These are phyloP conservation scores for Takifugu rubripes DNA, from an alignment of 2,797 vertebrate genomes.

Conservation along the genomic window DNA sequence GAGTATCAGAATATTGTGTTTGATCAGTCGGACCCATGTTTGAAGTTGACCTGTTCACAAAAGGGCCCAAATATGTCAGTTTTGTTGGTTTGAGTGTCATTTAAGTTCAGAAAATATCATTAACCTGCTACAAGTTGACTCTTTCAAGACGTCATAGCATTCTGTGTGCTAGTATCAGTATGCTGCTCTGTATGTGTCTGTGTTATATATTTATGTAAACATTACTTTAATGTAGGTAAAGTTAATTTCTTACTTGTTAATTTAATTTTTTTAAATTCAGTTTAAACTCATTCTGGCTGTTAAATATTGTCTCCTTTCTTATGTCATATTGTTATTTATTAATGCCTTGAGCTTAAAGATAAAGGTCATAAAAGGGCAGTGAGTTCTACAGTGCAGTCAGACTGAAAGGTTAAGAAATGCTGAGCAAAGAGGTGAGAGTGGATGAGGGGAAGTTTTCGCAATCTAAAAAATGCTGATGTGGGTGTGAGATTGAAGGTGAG, in stretches of 20 bases:
- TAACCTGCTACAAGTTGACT: conserved; percentile 35
- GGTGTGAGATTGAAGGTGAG: conserved; percentile 4
- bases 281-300: not conserved
- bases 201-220: too few species aligned
- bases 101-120: too few species aligned
- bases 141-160: conserved; percentile 4
- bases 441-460: not conserved
- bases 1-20: not conserved
- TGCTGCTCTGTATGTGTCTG: too few species aligned
- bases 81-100: too few species aligned
- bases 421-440: conserved; percentile 1
- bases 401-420: not conserved
- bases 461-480: not conserved
- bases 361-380: conserved; percentile 69
- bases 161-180: too few species aligned
- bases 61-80: too few species aligned
- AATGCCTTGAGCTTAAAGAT: conserved; percentile 28
- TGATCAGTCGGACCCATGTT: conserved; percentile 12
- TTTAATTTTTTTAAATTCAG: not conserved
- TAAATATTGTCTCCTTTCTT: not conserved
- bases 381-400: conserved; percentile 31
- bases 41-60: not conserved
- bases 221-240: conserved; percentile 15
- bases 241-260: conserved; percentile 43
- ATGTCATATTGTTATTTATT: conserved; percentile 7